phyloP scores from a whole-genome alignment of 2,113 vertebrate species.

The Caranx melampygus region DNA sequence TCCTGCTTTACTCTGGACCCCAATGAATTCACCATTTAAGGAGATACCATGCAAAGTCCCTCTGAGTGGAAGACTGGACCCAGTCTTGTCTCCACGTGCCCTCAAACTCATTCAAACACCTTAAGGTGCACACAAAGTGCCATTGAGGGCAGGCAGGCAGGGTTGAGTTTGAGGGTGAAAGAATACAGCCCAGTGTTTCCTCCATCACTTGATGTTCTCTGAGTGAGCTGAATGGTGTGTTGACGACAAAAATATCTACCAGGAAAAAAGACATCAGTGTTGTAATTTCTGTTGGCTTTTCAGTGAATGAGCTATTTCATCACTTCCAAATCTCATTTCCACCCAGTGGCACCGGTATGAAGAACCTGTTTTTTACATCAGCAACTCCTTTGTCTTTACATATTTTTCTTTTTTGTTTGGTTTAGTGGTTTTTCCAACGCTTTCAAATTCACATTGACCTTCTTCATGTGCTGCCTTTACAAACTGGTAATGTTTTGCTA shows the following conservation, averaged over 20 bases:
- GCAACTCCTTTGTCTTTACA: background rate
- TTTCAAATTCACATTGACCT: background rate
- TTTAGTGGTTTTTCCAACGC: background rate
- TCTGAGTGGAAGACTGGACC: slow-evolving; percentile 64
- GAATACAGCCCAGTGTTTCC: slow-evolving; percentile 76
- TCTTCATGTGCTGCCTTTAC: background rate
- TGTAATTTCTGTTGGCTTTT: slow-evolving; percentile 43
- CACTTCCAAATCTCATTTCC: slow-evolving; percentile 20
- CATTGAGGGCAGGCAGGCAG: slow-evolving; percentile 67
- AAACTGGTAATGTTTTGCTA: slow-evolving; percentile 5
- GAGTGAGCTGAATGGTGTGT: slow-evolving; percentile 46
- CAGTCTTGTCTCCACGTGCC: slow-evolving; percentile 63
- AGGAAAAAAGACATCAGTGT: slow-evolving; percentile 61
- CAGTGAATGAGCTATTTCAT: slow-evolving; percentile 42
- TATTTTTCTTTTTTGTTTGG: background rate
- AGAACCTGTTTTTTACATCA: background rate
- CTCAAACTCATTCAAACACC: slow-evolving; percentile 66
- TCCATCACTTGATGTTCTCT: slow-evolving; percentile 33
- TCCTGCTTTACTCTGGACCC: slow-evolving; percentile 66
- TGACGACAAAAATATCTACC: slow-evolving; percentile 66
- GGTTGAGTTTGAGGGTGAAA: slow-evolving; percentile 32
- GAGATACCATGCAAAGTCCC: slow-evolving; percentile 61
- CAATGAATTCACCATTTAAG: slow-evolving; percentile 74
- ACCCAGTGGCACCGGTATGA: background rate
- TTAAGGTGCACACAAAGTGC: slow-evolving; percentile 71